A percentile compares a stretch with the other conserved stretches of the same genome.
Evolutionary conservation across 1,140 invertebrate genomes (phyloP).

Genomic region (Pteromalus puparum): DNA sequence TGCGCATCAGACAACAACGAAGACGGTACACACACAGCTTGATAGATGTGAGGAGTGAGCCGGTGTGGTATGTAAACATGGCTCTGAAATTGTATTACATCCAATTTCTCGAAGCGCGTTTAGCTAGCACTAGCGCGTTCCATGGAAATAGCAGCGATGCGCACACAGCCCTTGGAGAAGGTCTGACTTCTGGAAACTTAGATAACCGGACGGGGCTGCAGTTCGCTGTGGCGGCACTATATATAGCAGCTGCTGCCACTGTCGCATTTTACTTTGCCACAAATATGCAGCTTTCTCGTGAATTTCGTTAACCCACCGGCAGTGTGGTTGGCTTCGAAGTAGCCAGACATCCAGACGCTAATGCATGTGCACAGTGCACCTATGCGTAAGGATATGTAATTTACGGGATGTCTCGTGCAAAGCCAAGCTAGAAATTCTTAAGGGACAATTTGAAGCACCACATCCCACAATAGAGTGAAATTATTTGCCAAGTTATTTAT

Average conservation of each 20-base stretch:
- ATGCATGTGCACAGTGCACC: background rate
- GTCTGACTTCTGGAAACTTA: background rate
- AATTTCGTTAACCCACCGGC: background rate
- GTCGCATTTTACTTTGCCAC: constrained; percentile 7
- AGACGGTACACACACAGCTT: too few relatives aligned
- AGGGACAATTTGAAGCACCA: background rate
- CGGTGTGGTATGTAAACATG: background rate
- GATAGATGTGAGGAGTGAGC: too few relatives aligned
- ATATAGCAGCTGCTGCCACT: background rate
- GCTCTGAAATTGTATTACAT: background rate
- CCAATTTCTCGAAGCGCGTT: background rate
- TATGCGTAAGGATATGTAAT: background rate
- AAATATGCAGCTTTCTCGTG: constrained; percentile 7
- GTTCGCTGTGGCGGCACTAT: background rate
- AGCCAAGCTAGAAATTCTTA: background rate
- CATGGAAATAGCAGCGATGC: background rate
- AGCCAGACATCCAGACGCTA: background rate
- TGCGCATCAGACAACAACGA: too few relatives aligned
- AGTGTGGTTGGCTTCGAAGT: background rate
- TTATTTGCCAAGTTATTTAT: background rate
- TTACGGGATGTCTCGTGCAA: background rate
- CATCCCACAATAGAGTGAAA: background rate
- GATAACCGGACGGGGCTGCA: background rate
- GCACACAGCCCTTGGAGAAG: background rate
- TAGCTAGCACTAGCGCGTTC: background rate